Base-by-base conservation (phyloP, 2,888 invertebrate species). In the Lathronympha strigana region DNA sequence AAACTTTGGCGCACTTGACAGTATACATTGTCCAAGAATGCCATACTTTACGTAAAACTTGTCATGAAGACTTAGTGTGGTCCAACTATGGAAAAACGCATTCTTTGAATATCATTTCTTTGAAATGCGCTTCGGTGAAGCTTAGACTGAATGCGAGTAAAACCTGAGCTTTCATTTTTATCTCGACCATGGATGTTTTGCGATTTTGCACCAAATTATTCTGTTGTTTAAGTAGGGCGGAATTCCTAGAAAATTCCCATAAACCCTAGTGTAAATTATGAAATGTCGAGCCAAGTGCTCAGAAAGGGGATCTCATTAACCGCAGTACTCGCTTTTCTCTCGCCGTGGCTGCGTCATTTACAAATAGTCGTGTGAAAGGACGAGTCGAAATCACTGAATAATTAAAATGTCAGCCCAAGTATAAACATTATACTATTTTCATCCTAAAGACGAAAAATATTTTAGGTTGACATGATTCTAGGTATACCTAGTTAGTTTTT, bases 291-390 rank as follows among this genome's bases (percentile, higher is more conserved):
- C 23, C 40, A 25, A 50, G 43, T 50, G 43, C 63, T 63, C 43
- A 63, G 63, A 63, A 58, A 51, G 49, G 23, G 50, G 57, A 63
- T 58, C 57, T 63, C 63, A 58, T 63, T 63, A 63, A 58, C 57
- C 31, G 31, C 51, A 21, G 55, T 40, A 49, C 63, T 55, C 28
- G 63, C 49, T 21, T 55, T 63, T 63, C 55, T 63, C 55, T 53
- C 55, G 40, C 43, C 31, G 21, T 17, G 15, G 40, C 55, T 43
- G 57, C 57, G 49, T 55, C 33, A 49, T 36, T 53, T 47, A 54
- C 49, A 55, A 55, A 55, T 55, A 63, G 55, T 55, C 53, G 49
- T 31, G 49, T 63, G 63, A 63, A 63, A 55, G 63, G 63, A 57
- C 55, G 31, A 40, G 47, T 49, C 49, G n/a, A 63, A 54, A 55